Evolutionary conservation across 2,888 invertebrate genomes (phyloP).

Genomic region (Orchesellides sinensis): DNA sequence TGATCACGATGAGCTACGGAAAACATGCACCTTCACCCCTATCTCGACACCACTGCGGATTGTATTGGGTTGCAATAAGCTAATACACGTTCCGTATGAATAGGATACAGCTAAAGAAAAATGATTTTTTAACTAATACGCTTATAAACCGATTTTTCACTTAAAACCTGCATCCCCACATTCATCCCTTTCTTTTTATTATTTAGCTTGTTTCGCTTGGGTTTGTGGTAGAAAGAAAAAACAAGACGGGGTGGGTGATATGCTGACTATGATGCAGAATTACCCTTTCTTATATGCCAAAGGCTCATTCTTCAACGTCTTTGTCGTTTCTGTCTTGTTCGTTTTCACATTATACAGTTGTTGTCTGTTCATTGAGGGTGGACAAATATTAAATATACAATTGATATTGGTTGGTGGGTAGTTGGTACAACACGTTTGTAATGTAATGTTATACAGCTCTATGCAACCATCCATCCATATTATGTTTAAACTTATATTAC

Average conservation of each 20-base stretch:
- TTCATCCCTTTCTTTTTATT: neutral
- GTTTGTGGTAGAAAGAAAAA: neutral
- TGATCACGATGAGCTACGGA: too few relatives aligned
- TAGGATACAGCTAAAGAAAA: neutral
- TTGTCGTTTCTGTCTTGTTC: neutral
- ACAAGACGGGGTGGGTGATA: neutral
- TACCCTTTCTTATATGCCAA: neutral
- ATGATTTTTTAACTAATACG: neutral
- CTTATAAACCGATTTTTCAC: conserved; percentile 6
- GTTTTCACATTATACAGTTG: too few relatives aligned
- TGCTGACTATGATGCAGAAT: neutral
- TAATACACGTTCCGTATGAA: conserved; percentile 1
- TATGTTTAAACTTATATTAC: too few relatives aligned
- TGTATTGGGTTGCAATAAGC: too few relatives aligned
- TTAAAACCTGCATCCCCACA: conserved; percentile 22
- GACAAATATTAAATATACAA: too few relatives aligned
- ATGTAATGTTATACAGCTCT: too few relatives aligned
- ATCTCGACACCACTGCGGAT: too few relatives aligned
- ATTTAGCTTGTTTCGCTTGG: neutral
- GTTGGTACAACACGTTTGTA: too few relatives aligned
- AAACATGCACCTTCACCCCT: too few relatives aligned
- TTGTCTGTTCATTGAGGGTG: too few relatives aligned
- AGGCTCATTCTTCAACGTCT: neutral
- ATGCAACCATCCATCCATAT: neutral
- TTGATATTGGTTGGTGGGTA: too few relatives aligned